Conservation (phyloP, 1,140 invertebrate genomes). For the Leptestheria dahalacensis region DNA sequence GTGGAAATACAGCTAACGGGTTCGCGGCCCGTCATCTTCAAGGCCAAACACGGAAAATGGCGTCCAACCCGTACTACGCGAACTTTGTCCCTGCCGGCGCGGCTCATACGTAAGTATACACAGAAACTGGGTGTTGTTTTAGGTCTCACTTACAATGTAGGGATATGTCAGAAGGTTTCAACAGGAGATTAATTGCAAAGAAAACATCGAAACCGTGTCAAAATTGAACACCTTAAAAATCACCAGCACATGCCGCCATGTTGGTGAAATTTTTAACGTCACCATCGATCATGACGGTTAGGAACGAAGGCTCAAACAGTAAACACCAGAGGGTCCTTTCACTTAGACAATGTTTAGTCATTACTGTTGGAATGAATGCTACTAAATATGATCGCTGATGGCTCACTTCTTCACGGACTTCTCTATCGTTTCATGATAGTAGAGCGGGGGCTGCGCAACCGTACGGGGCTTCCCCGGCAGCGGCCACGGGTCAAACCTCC, state of each 20-base stretch:
- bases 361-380: not conserved
- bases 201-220: too few relatives aligned
- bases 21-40: too few relatives aligned
- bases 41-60: conserved; percentile 8
- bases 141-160: not conserved
- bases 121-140: not conserved
- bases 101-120: conserved; percentile 5
- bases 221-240: not conserved
- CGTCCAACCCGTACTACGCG: conserved; percentile 3
- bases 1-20: too few relatives aligned
- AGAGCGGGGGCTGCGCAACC: conserved; percentile 10
- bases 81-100: conserved; percentile 6
- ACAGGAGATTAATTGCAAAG: not conserved
- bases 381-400: conserved; percentile 9
- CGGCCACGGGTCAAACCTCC: conserved; percentile 10
- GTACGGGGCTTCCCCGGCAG: conserved; percentile 12
- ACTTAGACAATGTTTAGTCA: not conserved
- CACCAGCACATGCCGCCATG: conserved; percentile 13
- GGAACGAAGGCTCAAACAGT: not conserved
- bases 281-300: conserved; percentile 10
- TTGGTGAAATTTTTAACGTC: conserved; percentile 4
- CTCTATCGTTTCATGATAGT: conserved; percentile 3
- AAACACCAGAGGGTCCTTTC: not conserved
- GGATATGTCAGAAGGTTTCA: not conserved
- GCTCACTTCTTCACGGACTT: conserved; percentile 6